Percentiles rank a stretch among this genome's conserved stretches.
phyloP scores from a whole-genome alignment of 2,113 vertebrate species.

The Epinephelus moara region DNA sequence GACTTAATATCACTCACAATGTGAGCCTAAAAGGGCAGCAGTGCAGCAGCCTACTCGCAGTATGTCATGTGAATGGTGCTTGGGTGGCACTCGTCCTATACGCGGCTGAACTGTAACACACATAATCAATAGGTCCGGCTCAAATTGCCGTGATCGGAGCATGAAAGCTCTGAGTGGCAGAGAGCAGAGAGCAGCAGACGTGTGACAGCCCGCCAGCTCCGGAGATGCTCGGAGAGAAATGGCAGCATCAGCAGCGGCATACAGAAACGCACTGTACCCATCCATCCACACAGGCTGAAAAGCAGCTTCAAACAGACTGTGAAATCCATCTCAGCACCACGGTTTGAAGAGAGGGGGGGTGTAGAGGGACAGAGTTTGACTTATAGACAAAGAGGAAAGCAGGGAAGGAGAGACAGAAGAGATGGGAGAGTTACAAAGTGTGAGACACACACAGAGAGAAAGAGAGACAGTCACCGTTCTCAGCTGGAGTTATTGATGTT shows the following conservation, averaged over 20 bases:
- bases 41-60: background rate
- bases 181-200: slow-evolving; percentile 41
- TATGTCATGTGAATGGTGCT: slow-evolving; percentile 2
- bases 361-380: slow-evolving; percentile 27
- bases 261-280: slow-evolving; percentile 34
- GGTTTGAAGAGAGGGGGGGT: slow-evolving; percentile 2
- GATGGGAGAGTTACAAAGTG: background rate
- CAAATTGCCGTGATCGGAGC: slow-evolving; percentile 32
- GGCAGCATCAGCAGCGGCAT: slow-evolving; percentile 47
- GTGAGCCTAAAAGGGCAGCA: slow-evolving; percentile 21
- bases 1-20: slow-evolving; percentile 6
- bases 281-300: slow-evolving; percentile 50
- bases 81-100: slow-evolving; percentile 11
- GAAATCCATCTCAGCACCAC: slow-evolving; percentile 58
- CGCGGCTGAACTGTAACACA: background rate
- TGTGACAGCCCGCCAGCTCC: slow-evolving; percentile 47
- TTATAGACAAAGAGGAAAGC: slow-evolving; percentile 8
- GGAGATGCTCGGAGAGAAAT: slow-evolving; percentile 53
- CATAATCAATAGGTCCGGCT: slow-evolving; percentile 18
- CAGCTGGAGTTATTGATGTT: slow-evolving; percentile 76
- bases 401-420: slow-evolving; percentile 4
- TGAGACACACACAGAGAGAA: slow-evolving; percentile 2
- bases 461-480: slow-evolving; percentile 57
- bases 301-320: slow-evolving; percentile 74
- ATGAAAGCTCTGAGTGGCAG: slow-evolving; percentile 45